phyloP scores from a whole-genome alignment of 2,113 vertebrate species.

The Murina feae region DNA sequence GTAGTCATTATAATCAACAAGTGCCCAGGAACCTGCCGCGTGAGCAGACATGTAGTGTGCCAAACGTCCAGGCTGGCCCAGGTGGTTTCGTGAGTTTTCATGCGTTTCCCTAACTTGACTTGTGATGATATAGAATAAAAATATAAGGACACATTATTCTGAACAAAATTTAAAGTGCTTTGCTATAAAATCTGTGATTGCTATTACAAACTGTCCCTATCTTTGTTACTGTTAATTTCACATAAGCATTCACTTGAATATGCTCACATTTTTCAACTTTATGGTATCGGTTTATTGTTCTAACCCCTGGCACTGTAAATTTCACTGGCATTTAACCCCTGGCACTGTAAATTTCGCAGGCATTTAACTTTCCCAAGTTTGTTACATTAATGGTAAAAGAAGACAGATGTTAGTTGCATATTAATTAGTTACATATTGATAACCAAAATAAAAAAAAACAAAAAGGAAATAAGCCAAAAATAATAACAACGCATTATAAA shows the following conservation, averaged over 20 bases:
- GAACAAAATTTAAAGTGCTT: not conserved
- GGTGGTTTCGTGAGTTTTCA: not conserved
- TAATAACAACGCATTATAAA: not conserved
- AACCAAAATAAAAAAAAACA: not conserved
- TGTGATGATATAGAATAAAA: not conserved
- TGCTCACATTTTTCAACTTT: not conserved
- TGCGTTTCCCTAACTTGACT: not conserved
- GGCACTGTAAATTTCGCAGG: not conserved
- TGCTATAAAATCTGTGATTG: not conserved
- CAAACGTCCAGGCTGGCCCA: not conserved
- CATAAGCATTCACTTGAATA: not conserved
- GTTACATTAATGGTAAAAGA: not conserved
- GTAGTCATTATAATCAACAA: not conserved
- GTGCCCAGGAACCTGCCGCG: not conserved
- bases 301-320: not conserved
- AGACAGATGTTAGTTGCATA: not conserved
- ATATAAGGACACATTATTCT: not conserved
- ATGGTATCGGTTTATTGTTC: not conserved
- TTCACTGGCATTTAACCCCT: not conserved
- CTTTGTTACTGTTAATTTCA: not conserved
- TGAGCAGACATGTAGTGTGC: not conserved
- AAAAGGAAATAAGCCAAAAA: not conserved
- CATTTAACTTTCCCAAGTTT: not conserved
- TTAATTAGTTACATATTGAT: not conserved
- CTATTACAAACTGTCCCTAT: not conserved